Percentiles rank a stretch among this genome's conserved stretches.
Evolutionary conservation across 2,797 vertebrate genomes (phyloP).

Genomic region (Monodelphis domestica): DNA sequence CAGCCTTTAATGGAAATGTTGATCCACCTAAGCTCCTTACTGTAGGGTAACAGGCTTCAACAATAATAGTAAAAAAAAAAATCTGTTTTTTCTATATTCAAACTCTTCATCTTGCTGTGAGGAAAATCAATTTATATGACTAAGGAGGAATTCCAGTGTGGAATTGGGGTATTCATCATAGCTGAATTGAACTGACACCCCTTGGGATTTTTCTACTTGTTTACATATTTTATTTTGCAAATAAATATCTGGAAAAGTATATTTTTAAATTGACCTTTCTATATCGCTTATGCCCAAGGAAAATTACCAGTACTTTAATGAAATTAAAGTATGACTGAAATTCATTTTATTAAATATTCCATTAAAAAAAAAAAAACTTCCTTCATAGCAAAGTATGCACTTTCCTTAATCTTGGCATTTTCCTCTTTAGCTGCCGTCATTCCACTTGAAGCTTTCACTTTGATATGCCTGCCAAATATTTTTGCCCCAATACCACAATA

Average conservation of each 20-base stretch:
- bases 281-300: conserved; percentile 23
- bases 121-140: conserved; percentile 82
- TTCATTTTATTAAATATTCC: conserved; percentile 73
- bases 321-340: conserved; percentile 66
- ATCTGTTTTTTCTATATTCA: conserved; percentile 77
- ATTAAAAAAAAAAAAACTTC: conserved; percentile 70
- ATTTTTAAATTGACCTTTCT: conserved; percentile 31
- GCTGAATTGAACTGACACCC: conserved; percentile 63
- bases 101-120: conserved; percentile 71
- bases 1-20: conserved; percentile 82
- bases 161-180: conserved; percentile 76
- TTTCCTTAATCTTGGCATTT: conserved; percentile 83
- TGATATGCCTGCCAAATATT: conserved; percentile 87
- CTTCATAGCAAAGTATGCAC: conserved; percentile 73
- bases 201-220: conserved; percentile 62
- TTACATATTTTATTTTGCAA: conserved; percentile 57
- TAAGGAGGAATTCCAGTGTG: conserved; percentile 75
- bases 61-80: conserved; percentile 78
- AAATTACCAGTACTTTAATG: conserved; percentile 53
- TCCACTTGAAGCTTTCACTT: conserved; percentile 83
- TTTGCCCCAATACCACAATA: conserved; percentile 85
- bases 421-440: conserved; percentile 81
- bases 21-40: conserved; percentile 66
- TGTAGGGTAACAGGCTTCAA: conserved; percentile 66
- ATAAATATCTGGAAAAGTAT: conserved; percentile 46